These are phyloP conservation scores for Drosophila sproati DNA, from an alignment of 1,140 invertebrate species.

Conservation along the genomic window DNA sequence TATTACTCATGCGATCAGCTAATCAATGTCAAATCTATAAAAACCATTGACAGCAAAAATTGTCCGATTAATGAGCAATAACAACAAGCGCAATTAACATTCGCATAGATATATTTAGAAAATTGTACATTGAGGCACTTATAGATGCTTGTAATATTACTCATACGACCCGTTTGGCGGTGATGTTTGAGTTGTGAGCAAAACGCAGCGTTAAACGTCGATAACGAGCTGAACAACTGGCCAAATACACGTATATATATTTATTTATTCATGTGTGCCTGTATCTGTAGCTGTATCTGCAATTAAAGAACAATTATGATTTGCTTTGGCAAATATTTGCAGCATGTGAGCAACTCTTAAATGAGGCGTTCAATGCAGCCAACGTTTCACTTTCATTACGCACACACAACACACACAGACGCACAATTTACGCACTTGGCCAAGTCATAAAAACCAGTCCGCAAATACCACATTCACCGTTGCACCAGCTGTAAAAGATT, in stretches of 20 bases:
- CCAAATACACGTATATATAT: not conserved
- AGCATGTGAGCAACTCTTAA: constrained; percentile 53
- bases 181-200: constrained; percentile 58
- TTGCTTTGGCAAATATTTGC: constrained; percentile 53
- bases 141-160: constrained; percentile 48
- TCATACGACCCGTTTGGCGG: constrained; percentile 57
- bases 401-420: constrained; percentile 1
- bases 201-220: constrained; percentile 36
- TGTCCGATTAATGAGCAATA: constrained; percentile 42
- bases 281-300: constrained; percentile 35
- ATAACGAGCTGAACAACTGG: constrained; percentile 20
- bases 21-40: constrained; percentile 8
- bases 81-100: constrained; percentile 23
- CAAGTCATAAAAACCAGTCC: constrained; percentile 48
- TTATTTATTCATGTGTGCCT: not conserved
- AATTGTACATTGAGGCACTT: not conserved
- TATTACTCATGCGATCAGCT: constrained; percentile 54
- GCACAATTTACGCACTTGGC: constrained; percentile 36
- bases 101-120: not conserved
- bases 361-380: constrained; percentile 45
- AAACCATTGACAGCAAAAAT: constrained; percentile 7
- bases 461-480: constrained; percentile 11
- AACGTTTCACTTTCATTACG: constrained; percentile 51
- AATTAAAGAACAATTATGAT: constrained; percentile 60
- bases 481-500: constrained; percentile 17